Evolutionary conservation across 1,140 invertebrate genomes (phyloP).

Genomic region (Maconellicoccus hirsutus): DNA sequence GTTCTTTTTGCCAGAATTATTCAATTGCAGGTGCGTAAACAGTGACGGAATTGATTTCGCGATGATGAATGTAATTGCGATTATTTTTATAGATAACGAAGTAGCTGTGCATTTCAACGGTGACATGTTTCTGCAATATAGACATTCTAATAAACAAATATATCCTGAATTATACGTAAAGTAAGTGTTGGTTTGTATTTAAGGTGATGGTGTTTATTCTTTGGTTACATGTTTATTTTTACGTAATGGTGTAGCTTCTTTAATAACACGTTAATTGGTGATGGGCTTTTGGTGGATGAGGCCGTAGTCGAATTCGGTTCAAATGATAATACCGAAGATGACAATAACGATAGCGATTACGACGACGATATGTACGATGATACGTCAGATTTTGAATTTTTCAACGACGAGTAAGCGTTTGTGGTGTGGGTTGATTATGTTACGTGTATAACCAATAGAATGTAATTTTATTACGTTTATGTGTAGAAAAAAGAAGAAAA

Average conservation of each 20-base stretch:
- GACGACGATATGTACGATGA: conserved; percentile 32
- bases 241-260: conserved; percentile 23
- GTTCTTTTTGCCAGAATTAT: background rate
- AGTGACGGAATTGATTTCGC: too few species aligned
- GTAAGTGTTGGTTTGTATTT: conserved; percentile 14
- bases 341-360: conserved; percentile 32
- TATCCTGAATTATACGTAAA: conserved; percentile 26
- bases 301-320: conserved; percentile 28
- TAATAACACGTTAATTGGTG: conserved; percentile 26
- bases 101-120: conserved; percentile 26
- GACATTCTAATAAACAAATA: background rate
- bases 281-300: conserved; percentile 24
- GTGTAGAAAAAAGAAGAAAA: conserved; percentile 47
- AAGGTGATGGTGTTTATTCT: background rate
- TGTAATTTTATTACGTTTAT: conserved; percentile 17
- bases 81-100: conserved; percentile 1
- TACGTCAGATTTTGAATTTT: conserved; percentile 30
- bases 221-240: background rate
- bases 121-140: conserved; percentile 25
- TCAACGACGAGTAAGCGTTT: conserved; percentile 30
- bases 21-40: conserved; percentile 1
- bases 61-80: too few species aligned
- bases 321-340: conserved; percentile 31
- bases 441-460: too few species aligned
- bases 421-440: too few species aligned